These are phyloP conservation scores for Cuniculus paca DNA, from an alignment of 2,797 vertebrate genomes.

Conservation along the genomic window DNA sequence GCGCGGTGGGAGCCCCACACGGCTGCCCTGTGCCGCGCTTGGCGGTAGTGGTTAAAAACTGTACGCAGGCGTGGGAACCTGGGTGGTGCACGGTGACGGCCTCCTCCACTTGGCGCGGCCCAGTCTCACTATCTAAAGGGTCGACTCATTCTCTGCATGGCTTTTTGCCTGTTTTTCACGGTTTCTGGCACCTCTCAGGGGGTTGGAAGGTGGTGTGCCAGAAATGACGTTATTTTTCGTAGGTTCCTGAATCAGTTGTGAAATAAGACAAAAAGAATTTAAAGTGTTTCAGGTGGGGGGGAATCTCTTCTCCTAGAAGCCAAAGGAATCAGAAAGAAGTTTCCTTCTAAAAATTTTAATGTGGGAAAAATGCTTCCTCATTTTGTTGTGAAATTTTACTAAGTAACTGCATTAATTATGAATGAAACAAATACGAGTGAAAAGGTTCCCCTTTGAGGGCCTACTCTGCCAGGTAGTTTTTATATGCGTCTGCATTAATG, in stretches of 20 bases:
- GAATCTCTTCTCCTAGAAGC: constrained; percentile 40
- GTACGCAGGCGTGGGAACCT: neutral
- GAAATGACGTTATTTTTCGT: neutral
- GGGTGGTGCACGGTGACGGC: accelerated
- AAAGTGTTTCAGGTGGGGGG: neutral
- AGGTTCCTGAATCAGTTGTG: neutral
- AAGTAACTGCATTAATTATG: neutral
- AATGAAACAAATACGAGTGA: neutral
- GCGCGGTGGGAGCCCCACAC: neutral
- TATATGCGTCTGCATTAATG: neutral
- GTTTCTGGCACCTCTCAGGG: neutral
- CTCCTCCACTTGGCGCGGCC: accelerated
- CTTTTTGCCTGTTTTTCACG: neutral
- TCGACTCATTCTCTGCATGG: neutral
- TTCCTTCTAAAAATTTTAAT: neutral
- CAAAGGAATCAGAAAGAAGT: neutral
- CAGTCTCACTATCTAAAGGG: neutral
- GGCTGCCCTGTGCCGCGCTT: neutral
- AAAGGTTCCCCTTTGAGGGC: neutral
- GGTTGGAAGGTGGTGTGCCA: neutral
- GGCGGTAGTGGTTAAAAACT: neutral
- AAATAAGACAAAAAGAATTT: constrained; percentile 31
- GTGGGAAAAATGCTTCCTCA: neutral
- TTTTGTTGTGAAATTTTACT: neutral
- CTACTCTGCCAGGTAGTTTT: neutral